phyloP scores from a whole-genome alignment of 2,113 vertebrate genomes.

The Aleadryas rufinucha region DNA sequence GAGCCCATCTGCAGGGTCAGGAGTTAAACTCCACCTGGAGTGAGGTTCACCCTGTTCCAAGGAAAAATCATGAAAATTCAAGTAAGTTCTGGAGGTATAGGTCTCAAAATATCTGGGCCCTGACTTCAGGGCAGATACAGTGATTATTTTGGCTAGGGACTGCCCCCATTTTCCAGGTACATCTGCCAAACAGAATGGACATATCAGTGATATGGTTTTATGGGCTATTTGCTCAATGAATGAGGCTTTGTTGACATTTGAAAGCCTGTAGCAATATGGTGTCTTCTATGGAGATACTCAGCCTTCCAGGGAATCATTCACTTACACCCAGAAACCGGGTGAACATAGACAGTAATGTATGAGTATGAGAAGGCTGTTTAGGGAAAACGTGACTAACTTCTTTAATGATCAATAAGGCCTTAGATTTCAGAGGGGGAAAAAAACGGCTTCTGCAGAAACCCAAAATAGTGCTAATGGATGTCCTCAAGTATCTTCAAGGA shows the following conservation, averaged over 20 bases:
- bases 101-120: neutral
- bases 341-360: neutral
- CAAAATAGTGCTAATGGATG: neutral
- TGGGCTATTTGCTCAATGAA: neutral
- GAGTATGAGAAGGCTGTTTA: neutral
- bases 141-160: neutral
- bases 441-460: rapidly evolving
- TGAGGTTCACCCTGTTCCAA: neutral
- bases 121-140: neutral
- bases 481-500: neutral
- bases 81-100: neutral
- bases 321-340: neutral
- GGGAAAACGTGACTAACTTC: neutral
- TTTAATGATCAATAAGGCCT: neutral
- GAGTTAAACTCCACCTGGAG: neutral
- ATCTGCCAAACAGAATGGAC: neutral
- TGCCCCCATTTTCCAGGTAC: neutral
- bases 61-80: neutral
- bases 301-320: neutral
- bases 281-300: neutral
- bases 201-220: neutral
- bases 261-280: neutral
- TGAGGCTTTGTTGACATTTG: neutral
- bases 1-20: neutral
- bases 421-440: neutral